Percentiles rank a stretch among this genome's conserved stretches.
These are phyloP conservation scores for Trissolcus basalis DNA, from an alignment of 1,140 invertebrate genomes.

Conservation along the genomic window DNA sequence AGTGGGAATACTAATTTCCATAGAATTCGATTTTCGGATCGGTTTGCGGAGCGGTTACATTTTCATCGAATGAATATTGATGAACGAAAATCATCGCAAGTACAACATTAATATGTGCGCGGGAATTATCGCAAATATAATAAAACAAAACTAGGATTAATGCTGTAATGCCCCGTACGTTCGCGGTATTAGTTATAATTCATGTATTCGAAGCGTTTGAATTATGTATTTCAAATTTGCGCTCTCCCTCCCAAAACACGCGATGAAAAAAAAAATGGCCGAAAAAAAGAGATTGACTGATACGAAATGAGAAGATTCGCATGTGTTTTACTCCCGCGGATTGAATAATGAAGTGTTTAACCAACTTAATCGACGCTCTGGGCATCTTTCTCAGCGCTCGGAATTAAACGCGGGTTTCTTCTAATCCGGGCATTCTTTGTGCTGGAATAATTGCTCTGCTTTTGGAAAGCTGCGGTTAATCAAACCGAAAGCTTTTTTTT, in stretches of 20 bases:
- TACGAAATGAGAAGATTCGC: too few relatives aligned
- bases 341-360: conserved; percentile 41
- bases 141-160: conserved; percentile 9
- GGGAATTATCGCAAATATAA: conserved; percentile 1
- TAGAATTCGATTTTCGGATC: conserved; percentile 48
- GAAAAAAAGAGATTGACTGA: too few relatives aligned
- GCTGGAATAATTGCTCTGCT: conserved; percentile 13
- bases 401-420: conserved; percentile 20
- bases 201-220: too few relatives aligned
- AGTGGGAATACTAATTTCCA: conserved; percentile 46
- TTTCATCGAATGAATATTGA: conserved; percentile 54
- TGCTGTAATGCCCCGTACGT: too few relatives aligned
- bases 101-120: background rate
- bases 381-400: conserved; percentile 6
- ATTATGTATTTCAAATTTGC: too few relatives aligned
- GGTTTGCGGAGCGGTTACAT: conserved; percentile 19
- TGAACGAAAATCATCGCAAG: conserved; percentile 38
- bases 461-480: conserved; percentile 31
- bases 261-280: too few relatives aligned
- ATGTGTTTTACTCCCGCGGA: background rate
- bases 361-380: conserved; percentile 23
- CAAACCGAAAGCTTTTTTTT: conserved; percentile 12
- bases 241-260: too few relatives aligned
- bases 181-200: too few relatives aligned
- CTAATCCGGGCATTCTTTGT: conserved; percentile 38